These are phyloP conservation scores for Rhinogobio ventralis DNA, from an alignment of 2,797 vertebrate species.

Conservation along the genomic window DNA sequence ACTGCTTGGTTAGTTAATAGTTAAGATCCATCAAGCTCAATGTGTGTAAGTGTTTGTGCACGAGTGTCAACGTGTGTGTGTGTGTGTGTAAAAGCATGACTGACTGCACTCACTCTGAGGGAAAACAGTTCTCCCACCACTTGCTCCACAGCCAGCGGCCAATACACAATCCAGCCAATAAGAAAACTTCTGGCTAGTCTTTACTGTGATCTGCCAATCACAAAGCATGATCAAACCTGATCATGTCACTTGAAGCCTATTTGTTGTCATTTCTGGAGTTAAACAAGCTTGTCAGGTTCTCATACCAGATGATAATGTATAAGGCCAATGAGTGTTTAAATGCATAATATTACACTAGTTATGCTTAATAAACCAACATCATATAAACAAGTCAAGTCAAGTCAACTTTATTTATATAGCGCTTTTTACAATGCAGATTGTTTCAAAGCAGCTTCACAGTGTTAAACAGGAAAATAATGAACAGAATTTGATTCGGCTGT, in stretches of 20 bases:
- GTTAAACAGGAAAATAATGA: no score
- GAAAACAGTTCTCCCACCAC: conserved; percentile 15
- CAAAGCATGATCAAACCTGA: not conserved
- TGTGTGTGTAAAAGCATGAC: conserved; percentile 8
- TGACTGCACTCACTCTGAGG: conserved; percentile 22
- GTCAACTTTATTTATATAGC: no score
- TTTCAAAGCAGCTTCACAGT: no score
- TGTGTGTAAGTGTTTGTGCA: conserved; percentile 31
- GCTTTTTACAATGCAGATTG: no score
- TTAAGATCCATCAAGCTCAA: conserved; percentile 38
- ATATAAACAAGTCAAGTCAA: no score
- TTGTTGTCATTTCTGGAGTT: not conserved
- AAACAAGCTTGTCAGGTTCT: not conserved
- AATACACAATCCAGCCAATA: conserved; percentile 3
- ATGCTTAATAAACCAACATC: conserved; percentile 5
- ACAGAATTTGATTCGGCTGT: no score
- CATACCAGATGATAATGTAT: not conserved
- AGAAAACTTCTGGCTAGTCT: not conserved
- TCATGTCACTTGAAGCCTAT: not conserved
- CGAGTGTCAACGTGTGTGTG: not conserved
- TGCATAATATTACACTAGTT: not conserved
- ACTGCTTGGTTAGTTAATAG: conserved; percentile 54
- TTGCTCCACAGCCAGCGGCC: conserved; percentile 1
- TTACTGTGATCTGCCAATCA: not conserved
- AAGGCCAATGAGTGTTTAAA: conserved; percentile 4